Evolutionary conservation across 2,797 vertebrate genomes (phyloP).

Genomic region (Brachymystax lenok): DNA sequence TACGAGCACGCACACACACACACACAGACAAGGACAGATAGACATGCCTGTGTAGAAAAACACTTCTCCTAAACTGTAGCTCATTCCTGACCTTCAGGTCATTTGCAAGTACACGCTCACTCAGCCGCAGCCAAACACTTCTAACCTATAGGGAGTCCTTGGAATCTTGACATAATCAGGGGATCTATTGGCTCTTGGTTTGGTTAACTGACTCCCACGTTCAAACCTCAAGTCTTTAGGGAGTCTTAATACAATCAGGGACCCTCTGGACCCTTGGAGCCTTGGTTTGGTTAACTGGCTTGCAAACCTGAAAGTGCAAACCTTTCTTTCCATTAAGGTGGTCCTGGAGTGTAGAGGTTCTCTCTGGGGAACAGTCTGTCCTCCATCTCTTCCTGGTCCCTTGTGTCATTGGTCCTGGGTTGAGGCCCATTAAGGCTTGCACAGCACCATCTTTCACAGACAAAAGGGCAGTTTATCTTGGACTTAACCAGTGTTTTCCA

Average conservation of each 20-base stretch:
- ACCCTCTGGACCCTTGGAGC: background rate
- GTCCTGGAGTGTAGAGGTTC: background rate
- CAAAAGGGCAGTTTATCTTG: constrained; percentile 10
- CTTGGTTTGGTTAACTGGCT: background rate
- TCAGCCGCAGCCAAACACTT: background rate
- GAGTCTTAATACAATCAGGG: background rate
- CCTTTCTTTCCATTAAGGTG: background rate
- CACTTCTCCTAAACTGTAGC: background rate
- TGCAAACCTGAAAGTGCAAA: background rate
- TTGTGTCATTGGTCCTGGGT: constrained; percentile 14
- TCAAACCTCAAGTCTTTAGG: background rate
- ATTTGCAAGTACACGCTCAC: background rate
- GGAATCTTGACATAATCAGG: background rate
- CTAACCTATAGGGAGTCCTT: background rate
- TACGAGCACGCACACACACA: too few species aligned
- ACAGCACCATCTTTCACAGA: constrained; percentile 6
- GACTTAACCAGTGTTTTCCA: too few species aligned
- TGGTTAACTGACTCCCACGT: background rate
- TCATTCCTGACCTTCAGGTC: background rate
- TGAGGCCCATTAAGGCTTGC: constrained; percentile 25
- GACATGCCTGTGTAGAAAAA: background rate
- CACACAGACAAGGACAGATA: background rate
- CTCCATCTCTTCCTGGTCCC: background rate
- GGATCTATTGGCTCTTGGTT: background rate
- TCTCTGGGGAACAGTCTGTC: background rate